phyloP scores from a whole-genome alignment of 1,140 invertebrate species.

The Ruditapes philippinarum region DNA sequence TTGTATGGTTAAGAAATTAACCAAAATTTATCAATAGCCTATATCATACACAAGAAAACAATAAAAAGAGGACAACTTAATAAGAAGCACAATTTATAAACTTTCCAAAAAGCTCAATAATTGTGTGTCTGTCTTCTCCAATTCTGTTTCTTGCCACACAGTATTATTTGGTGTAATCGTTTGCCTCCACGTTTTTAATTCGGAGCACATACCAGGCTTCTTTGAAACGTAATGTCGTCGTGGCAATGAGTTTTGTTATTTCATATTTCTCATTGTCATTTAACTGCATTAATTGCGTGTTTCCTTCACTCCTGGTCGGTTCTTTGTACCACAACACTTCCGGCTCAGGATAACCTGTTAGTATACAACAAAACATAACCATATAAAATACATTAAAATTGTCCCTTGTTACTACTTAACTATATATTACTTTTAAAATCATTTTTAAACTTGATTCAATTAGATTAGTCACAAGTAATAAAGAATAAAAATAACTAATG shows the following conservation, averaged over 20 bases:
- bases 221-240: constrained; percentile 58
- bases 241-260: constrained; percentile 63
- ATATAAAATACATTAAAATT: no score
- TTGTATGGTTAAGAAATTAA: no score
- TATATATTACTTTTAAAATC: no score
- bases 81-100: neutral
- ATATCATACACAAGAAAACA: no score
- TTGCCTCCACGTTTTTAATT: constrained; percentile 81
- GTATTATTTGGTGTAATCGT: constrained; percentile 81
- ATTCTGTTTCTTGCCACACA: constrained; percentile 78
- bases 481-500: no score
- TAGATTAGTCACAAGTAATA: no score
- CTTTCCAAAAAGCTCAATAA: constrained; percentile 80
- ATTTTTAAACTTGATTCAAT: no score
- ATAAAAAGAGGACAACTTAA: no score
- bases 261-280: constrained; percentile 65
- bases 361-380: no score
- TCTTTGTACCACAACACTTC: constrained; percentile 52
- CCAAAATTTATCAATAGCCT: no score
- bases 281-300: constrained; percentile 27
- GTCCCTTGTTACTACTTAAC: no score
- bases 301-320: constrained; percentile 1
- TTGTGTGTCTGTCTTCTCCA: constrained; percentile 64
- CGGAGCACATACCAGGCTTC: constrained; percentile 61
- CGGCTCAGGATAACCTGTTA: constrained; percentile 61